Evolutionary conservation across 2,797 vertebrate species (phyloP), one percentile per base, ranked within the genome.

Genomic region (Rhabdophis nuchalis): DNA sequence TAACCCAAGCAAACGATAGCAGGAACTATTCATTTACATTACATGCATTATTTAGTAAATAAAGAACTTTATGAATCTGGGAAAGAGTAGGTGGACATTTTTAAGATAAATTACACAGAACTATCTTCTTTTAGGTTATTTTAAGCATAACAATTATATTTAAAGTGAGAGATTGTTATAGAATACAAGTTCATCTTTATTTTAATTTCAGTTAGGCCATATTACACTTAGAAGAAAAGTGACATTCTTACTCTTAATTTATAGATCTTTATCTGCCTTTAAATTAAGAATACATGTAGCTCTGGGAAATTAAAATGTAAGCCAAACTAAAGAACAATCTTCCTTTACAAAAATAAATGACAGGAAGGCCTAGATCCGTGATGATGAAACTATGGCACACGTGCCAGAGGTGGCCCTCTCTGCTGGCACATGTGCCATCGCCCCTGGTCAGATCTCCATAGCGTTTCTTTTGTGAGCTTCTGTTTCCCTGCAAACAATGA

Each of bases 11-110:
- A 11, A 56, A 58, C 25, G 41, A 68, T 56, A 54, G 77, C n/a
- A 86, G n/a, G 64, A 89, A 89, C 54, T 85, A 7, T 23, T 64
- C 25, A 89, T 68, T 64, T 89, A 36, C 32, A 86, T 86, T 56
- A 56, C 25, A 68, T 92, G 88, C 82, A 85, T 92, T 89, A 68
- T 92, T 92, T 92, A 92, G 27, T 86, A 50, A 86, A n/a, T 54
- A 85, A 32, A 32, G n/a, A 56, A 86, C 61, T 25, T 54, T 54
- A 25, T 32, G 13, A 89, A 25, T 29, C 91, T 41, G 72, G 61
- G 14, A 86, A 89, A 86, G 11, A 13, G 16, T 41, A 52, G 57
- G 10, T 20, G 52, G 56, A 57, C 16, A 86, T 92, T 92, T 92
- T 86, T 58, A 41, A 89, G 86, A 85, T 61, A 92, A 85, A 89